Percentiles rank a stretch among this genome's conserved stretches.
Conservation (phyloP, 2,888 invertebrate species). For the Aphidius colemani region DNA sequence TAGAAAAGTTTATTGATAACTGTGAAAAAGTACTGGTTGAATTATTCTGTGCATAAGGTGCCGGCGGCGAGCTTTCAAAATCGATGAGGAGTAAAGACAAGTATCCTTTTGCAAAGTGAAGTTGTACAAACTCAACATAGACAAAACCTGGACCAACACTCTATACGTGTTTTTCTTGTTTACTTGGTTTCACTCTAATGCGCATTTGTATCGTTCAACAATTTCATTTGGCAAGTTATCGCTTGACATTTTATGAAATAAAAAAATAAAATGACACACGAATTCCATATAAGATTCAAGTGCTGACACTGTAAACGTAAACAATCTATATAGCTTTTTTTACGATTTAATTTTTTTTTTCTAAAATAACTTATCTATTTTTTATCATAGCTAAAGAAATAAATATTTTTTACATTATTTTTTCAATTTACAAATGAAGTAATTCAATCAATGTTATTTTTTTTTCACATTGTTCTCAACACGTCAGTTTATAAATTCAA, state of each 20-base stretch:
- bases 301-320: conserved; percentile 3
- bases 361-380: too few species aligned
- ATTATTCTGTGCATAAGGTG: conserved; percentile 20
- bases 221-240: conserved; percentile 19
- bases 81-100: conserved; percentile 16
- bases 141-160: too few species aligned
- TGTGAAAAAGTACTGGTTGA: conserved; percentile 5
- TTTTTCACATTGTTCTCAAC: too few species aligned
- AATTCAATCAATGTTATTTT: too few species aligned
- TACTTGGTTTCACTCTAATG: conserved; percentile 19
- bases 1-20: conserved; percentile 16
- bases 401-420: too few species aligned
- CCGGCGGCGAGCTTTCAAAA: not conserved
- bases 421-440: too few species aligned
- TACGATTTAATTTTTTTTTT: too few species aligned
- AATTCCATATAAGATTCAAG: not conserved
- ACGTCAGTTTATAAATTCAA: too few species aligned
- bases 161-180: conserved; percentile 9
- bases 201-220: conserved; percentile 8
- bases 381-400: too few species aligned
- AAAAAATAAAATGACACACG: not conserved
- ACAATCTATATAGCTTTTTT: not conserved
- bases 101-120: conserved; percentile 1
- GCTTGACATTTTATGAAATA: conserved; percentile 7
- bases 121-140: conserved; percentile 4